phyloP scores from a whole-genome alignment of 2,888 invertebrate genomes.

The Eupithecia abbreviata region DNA sequence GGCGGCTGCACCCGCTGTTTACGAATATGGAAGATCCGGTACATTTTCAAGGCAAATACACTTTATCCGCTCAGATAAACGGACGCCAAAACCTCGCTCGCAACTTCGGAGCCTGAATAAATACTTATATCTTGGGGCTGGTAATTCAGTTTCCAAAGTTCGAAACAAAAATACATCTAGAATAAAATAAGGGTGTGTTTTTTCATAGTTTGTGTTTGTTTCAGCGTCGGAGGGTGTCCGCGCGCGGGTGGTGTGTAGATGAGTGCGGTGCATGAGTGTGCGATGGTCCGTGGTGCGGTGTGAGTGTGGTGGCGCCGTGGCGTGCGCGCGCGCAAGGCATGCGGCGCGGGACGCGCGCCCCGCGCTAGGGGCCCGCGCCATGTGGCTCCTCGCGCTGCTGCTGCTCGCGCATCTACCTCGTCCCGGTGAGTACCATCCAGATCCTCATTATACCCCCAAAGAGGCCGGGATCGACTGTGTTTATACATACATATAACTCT shows the following conservation, averaged over 20 bases:
- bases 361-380: conserved; percentile 55
- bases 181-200: background rate
- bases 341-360: conserved; percentile 55
- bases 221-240: background rate
- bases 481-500: background rate
- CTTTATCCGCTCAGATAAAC: conserved; percentile 26
- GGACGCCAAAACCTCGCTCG: conserved; percentile 27
- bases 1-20: background rate
- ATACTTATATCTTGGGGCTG: conserved; percentile 39
- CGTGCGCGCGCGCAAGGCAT: conserved; percentile 46
- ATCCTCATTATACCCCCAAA: background rate
- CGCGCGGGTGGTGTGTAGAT: background rate
- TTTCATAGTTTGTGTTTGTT: conserved; percentile 5
- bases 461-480: no score
- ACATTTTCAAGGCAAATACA: conserved; percentile 24
- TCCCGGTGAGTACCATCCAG: conserved; percentile 58
- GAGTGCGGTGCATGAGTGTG: background rate
- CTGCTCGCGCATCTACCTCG: conserved; percentile 66
- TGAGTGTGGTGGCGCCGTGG: conserved; percentile 46
- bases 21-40: conserved; percentile 15
- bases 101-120: conserved; percentile 40
- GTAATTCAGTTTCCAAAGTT: conserved; percentile 40
- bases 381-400: conserved; percentile 68
- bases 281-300: conserved; percentile 33
- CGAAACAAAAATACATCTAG: conserved; percentile 38